Evolutionary conservation across 2,797 vertebrate species (phyloP), one percentile per base, ranked within the genome.

Genomic region (Sternotherus odoratus): DNA sequence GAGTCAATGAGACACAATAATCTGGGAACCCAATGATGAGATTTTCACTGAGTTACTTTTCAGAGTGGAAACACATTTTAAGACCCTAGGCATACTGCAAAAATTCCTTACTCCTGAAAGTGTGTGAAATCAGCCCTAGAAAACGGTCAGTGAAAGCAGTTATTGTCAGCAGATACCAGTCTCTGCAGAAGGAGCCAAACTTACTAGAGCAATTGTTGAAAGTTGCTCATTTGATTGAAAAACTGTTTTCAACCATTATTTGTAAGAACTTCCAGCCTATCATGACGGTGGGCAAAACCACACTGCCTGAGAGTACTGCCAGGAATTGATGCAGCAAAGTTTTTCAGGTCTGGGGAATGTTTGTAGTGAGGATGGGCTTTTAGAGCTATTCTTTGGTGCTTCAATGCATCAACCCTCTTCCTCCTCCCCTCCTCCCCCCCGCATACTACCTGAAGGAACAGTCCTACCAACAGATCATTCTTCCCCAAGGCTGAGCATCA

Each of bases 211-310:
- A 33, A 28, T 33, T 66, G 19, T 75, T 85, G 26, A 75, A 94
- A 81, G 84, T 53, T 82, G 63, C 69, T 85, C 17, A n/a, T 43
- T 60, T 39, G 63, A 74, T 28, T 30, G 4, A 89, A 86, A 77
- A 33, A 60, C 21, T 79, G 21, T 78, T 93, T 87, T 83, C 80
- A 87, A 23, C 66, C 39, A 87, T 75, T 15, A 54, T 33, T 24
- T 91, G n/a, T 56, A 82, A 92, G 86, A 91, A 93, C 51, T 69
- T 26, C 72, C 53, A 87, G 0, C 8, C 24, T 82, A 80, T 90
- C 85, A 88, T 69, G 54, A 84, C 8, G 5, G n/a, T 79, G 84
- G 79, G 33, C 85, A 95, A 84, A 91, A 80, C 72, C 50, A 56
- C 39, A 80, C 19, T 53, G 39, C 57, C 82, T 77, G 39, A 87